Percentiles rank a stretch among this genome's conserved stretches.
Conservation (phyloP, 2,797 vertebrate genomes). For the Sebastes melanostomus region DNA sequence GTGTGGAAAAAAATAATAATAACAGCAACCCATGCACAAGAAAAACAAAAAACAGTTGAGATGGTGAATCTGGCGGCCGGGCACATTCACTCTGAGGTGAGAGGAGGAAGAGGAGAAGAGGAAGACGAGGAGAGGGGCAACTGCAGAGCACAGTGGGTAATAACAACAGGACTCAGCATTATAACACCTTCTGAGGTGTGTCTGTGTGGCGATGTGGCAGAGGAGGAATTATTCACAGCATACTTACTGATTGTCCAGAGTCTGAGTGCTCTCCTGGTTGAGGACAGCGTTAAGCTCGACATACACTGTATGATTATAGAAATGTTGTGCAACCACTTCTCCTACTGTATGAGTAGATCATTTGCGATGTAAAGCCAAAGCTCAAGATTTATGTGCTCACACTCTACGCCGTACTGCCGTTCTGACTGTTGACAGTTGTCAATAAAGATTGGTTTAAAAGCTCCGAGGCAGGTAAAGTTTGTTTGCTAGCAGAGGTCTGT, state of each 20-base stretch:
- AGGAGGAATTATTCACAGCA: constrained; percentile 46
- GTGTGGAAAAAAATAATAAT: background rate
- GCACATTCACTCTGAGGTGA: background rate
- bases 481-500: no score
- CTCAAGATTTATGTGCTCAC: no score
- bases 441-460: no score
- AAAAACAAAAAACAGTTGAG: background rate
- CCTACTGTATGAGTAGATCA: no score
- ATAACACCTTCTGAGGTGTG: background rate
- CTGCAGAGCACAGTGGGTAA: constrained; percentile 12
- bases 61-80: background rate
- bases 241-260: constrained; percentile 62
- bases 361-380: no score
- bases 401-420: no score
- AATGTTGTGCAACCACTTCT: no score
- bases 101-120: background rate
- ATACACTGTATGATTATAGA: no score
- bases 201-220: background rate
- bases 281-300: background rate
- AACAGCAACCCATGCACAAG: constrained; percentile 58
- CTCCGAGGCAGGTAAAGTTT: no score
- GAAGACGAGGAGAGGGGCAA: background rate
- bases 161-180: constrained; percentile 21
- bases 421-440: no score
- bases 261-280: constrained; percentile 12